Percentiles rank a stretch among this genome's conserved stretches.
Conservation (phyloP, 2,113 vertebrate genomes). For the sheep (Ovis aries) region DNA sequence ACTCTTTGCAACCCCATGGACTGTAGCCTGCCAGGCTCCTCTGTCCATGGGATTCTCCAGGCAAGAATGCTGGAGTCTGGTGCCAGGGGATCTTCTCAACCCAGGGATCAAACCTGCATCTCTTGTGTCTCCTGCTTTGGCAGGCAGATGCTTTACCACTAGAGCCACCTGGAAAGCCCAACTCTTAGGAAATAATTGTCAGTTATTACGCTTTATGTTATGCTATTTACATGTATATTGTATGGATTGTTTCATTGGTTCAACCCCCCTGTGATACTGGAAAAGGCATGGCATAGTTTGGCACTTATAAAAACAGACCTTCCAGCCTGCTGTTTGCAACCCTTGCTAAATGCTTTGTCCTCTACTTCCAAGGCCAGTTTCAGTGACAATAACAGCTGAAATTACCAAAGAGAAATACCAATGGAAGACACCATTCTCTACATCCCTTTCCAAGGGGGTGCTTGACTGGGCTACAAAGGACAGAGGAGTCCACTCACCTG, state of each 20-base stretch:
- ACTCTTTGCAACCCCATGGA: neutral
- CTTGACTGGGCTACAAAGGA: neutral
- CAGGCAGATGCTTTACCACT: neutral
- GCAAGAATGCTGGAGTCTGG: neutral
- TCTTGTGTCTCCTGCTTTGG: neutral
- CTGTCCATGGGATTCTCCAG: neutral
- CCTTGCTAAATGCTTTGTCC: neutral
- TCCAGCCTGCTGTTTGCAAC: neutral
- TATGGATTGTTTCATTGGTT: neutral
- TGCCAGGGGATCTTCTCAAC: neutral
- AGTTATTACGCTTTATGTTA: neutral
- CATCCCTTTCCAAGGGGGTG: neutral
- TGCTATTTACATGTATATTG: neutral
- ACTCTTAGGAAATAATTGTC: neutral
- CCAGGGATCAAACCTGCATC: neutral
- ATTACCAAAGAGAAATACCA: neutral
- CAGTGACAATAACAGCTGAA: neutral
- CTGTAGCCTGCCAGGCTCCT: neutral
- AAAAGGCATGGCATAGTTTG: neutral
- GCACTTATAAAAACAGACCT: neutral
- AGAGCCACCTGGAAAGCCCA: neutral
- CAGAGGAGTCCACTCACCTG: conserved; percentile 71
- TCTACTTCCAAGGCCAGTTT: neutral
- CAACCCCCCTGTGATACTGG: neutral
- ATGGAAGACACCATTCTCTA: neutral